phyloP scores from a whole-genome alignment of 1,140 invertebrate genomes.

The Drosophila repletoides region DNA sequence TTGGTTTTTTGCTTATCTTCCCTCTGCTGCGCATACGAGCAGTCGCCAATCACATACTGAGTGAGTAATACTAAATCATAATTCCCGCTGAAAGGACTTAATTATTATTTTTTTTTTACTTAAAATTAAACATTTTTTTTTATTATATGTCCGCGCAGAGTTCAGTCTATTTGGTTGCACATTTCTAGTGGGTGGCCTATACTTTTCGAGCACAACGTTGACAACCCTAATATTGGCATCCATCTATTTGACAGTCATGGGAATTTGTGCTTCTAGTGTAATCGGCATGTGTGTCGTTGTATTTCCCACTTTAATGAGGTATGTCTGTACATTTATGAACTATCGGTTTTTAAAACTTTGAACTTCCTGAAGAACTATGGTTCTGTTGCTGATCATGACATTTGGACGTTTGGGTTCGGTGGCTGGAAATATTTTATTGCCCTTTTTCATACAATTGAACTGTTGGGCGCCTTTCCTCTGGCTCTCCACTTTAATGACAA shows the following conservation, averaged over 20 bases:
- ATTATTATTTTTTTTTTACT: too few species aligned
- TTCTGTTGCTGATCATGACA: conserved; percentile 66
- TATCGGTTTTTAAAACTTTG: background rate
- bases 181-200: conserved; percentile 51
- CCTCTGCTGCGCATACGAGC: conserved; percentile 43
- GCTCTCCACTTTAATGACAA: conserved; percentile 46
- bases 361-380: conserved; percentile 58
- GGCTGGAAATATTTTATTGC: conserved; percentile 51
- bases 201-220: conserved; percentile 31
- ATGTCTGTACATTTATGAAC: conserved; percentile 7
- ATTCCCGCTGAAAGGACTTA: too few species aligned
- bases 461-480: conserved; percentile 59
- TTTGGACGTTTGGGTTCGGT: conserved; percentile 61
- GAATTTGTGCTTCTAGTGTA: conserved; percentile 83
- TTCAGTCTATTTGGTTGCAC: conserved; percentile 48
- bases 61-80: conserved; percentile 34
- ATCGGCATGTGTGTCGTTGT: conserved; percentile 84
- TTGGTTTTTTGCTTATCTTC: conserved; percentile 53
- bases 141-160: conserved; percentile 25
- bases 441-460: conserved; percentile 48
- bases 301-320: conserved; percentile 85
- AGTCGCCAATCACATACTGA: conserved; percentile 49
- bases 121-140: background rate
- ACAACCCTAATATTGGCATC: conserved; percentile 33
- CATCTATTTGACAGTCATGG: conserved; percentile 83